A percentile compares a stretch with the other conserved stretches of the same genome.
Conservation (phyloP, 2,888 invertebrate species). For the Drosophila yooni region DNA sequence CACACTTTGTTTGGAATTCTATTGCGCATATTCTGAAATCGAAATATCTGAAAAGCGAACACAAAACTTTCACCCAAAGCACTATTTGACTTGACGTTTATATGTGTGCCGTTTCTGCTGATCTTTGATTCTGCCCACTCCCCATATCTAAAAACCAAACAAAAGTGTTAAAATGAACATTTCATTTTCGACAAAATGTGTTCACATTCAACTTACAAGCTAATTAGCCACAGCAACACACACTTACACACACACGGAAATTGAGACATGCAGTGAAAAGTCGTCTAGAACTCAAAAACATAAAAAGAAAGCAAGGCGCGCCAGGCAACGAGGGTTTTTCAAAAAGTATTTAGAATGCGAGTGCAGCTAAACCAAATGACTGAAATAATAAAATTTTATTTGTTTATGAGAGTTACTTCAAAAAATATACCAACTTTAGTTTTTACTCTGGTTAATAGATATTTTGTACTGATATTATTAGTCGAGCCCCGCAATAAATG, state of each 20-base stretch:
- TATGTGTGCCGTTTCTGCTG: conserved; percentile 62
- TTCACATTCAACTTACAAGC: conserved; percentile 76
- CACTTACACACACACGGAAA: conserved; percentile 13
- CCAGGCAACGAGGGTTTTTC: conserved; percentile 32
- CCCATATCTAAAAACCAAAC: conserved; percentile 38
- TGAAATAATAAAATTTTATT: not conserved
- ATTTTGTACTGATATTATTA: not conserved
- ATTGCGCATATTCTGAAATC: conserved; percentile 20
- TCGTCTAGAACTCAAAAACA: conserved; percentile 60
- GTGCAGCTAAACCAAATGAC: not conserved
- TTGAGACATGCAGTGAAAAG: conserved; percentile 40
- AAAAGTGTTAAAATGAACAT: conserved; percentile 76
- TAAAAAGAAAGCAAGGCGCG: conserved; percentile 56
- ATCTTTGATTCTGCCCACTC: conserved; percentile 27
- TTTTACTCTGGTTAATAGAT: not conserved
- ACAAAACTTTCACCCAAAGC: conserved; percentile 68
- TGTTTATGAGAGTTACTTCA: not conserved
- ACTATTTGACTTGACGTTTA: conserved; percentile 70
- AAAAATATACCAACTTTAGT: not conserved
- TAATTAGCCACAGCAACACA: conserved; percentile 69
- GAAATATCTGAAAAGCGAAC: conserved; percentile 22
- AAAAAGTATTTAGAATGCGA: not conserved
- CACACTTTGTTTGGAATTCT: conserved; percentile 41
- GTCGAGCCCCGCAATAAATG: not conserved
- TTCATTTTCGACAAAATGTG: conserved; percentile 66